Conservation (phyloP, 2,113 vertebrate genomes). For the Eublepharis macularius region DNA sequence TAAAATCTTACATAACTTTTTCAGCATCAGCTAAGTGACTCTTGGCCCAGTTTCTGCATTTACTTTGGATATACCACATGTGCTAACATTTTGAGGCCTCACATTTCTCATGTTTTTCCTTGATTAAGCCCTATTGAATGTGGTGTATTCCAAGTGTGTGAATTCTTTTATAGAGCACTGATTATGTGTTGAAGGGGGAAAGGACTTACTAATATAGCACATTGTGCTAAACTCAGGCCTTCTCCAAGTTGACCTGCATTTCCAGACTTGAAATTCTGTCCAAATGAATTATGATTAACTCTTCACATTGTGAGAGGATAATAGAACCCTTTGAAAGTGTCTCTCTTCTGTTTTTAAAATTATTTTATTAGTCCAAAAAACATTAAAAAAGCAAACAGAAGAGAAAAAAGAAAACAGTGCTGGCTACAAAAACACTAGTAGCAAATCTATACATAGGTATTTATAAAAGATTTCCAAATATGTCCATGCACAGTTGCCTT, state of each 20-base stretch:
- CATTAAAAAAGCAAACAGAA: too few species aligned
- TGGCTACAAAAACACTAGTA: too few species aligned
- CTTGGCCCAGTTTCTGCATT: not conserved
- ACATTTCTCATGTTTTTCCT: conserved; percentile 33
- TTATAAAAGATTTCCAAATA: too few species aligned
- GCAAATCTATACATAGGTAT: too few species aligned
- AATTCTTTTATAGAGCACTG: not conserved
- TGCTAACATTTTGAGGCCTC: conserved; percentile 34
- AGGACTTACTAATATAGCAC: rapidly evolving
- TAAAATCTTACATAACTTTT: not conserved
- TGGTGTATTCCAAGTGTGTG: conserved; percentile 1
- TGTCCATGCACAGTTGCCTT: too few species aligned
- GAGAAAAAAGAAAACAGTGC: too few species aligned
- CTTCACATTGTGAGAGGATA: not conserved
- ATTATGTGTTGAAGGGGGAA: not conserved
- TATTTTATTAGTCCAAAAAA: too few species aligned
- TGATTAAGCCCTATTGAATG: conserved; percentile 5
- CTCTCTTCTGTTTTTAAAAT: too few species aligned
- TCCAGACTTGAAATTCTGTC: not conserved
- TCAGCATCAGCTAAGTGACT: not conserved
- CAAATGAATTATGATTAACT: not conserved
- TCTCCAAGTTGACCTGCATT: not conserved
- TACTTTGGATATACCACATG: not conserved
- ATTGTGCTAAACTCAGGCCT: not conserved
- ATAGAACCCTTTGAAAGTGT: not conserved